phyloP scores from a whole-genome alignment of 2,888 invertebrate species.

The Ichneumoninae sp. region DNA sequence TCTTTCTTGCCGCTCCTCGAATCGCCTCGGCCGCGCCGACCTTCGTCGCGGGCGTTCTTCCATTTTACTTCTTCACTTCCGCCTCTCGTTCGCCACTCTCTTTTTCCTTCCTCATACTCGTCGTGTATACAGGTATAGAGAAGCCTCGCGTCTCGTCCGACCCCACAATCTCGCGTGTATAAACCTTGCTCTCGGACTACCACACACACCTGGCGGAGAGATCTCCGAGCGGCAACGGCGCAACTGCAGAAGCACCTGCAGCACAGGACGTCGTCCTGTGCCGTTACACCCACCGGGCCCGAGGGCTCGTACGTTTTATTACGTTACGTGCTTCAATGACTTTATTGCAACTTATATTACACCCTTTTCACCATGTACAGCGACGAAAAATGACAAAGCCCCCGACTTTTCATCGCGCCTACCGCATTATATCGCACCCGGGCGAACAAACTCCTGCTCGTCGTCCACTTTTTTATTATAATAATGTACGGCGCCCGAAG shows the following conservation, averaged over 20 bases:
- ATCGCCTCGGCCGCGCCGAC: constrained; percentile 11
- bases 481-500: background rate
- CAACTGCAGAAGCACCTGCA: background rate
- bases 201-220: constrained; percentile 15
- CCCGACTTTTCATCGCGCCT: constrained; percentile 41
- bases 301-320: constrained; percentile 76
- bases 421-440: constrained; percentile 7
- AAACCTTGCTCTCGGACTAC: constrained; percentile 9
- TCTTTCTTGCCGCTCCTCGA: constrained; percentile 38
- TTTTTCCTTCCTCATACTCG: constrained; percentile 17
- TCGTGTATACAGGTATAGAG: background rate
- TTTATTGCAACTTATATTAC: constrained; percentile 73
- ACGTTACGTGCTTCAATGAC: constrained; percentile 76
- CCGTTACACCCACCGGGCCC: constrained; percentile 54
- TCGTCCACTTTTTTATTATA: background rate
- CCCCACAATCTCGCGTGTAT: constrained; percentile 47
- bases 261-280: constrained; percentile 1
- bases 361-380: constrained; percentile 62
- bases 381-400: constrained; percentile 34
- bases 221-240: constrained; percentile 9
- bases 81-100: constrained; percentile 56
- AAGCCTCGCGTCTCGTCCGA: constrained; percentile 51
- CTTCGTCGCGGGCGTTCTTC: constrained; percentile 42
- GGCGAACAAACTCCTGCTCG: background rate
- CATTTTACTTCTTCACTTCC: constrained; percentile 65